Conservation (phyloP, 2,888 invertebrate genomes). For the Cloeon dipterum region DNA sequence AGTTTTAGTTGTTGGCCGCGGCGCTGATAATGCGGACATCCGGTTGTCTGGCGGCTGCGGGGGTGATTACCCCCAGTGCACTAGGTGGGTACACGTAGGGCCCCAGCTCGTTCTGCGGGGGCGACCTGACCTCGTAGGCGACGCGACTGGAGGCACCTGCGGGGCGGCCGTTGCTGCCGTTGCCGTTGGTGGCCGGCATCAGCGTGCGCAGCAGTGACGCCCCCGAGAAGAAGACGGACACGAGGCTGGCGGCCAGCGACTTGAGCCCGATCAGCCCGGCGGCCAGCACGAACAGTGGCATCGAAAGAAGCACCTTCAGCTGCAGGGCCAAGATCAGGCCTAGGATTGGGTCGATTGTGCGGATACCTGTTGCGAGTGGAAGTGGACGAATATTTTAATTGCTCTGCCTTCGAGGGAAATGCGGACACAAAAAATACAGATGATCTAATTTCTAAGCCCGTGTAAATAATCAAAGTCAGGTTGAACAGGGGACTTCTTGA, state of each 20-base stretch:
- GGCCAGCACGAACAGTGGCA: constrained; percentile 32
- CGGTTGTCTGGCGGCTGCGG: too few relatives aligned
- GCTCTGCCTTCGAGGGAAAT: too few relatives aligned
- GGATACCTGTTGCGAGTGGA: constrained; percentile 13
- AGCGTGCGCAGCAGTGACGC: constrained; percentile 1
- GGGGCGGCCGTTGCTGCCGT: background rate
- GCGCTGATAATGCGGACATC: too few relatives aligned
- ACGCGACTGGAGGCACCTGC: background rate
- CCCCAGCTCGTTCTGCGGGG: too few relatives aligned
- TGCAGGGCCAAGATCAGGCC: constrained; percentile 36
- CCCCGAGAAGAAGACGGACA: constrained; percentile 32
- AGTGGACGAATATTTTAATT: too few relatives aligned
- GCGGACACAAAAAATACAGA: too few relatives aligned
- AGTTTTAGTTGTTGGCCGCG: too few relatives aligned
- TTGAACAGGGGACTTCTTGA: too few relatives aligned
- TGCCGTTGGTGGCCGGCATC: background rate
- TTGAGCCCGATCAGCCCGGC: constrained; percentile 39
- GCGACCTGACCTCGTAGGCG: background rate
- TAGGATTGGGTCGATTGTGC: constrained; percentile 31
- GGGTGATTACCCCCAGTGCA: too few relatives aligned
- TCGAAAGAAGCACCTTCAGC: constrained; percentile 32
- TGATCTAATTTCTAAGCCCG: too few relatives aligned
- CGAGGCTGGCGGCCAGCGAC: constrained; percentile 33
- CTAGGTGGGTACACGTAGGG: too few relatives aligned
- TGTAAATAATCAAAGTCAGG: too few relatives aligned